Evolutionary conservation across 2,113 vertebrate species (phyloP).

Genomic region (Mustela lutreola): DNA sequence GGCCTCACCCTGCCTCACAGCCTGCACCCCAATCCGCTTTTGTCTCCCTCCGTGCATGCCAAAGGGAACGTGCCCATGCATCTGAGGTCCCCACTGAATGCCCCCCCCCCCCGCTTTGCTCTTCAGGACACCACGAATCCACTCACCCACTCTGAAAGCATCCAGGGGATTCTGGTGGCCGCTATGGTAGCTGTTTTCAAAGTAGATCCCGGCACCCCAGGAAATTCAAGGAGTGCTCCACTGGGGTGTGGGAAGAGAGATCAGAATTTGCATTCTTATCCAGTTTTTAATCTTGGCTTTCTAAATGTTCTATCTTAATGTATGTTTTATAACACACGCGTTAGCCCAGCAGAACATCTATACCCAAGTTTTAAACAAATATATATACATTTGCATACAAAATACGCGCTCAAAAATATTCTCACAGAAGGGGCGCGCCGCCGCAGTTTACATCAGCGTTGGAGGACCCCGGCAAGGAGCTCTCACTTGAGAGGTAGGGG

Average conservation of each 20-base stretch:
- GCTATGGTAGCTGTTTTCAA: neutral
- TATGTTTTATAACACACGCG: neutral
- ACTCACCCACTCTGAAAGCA: neutral
- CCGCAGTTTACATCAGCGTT: neutral
- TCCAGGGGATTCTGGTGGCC: neutral
- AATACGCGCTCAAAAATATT: neutral
- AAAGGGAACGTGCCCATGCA: accelerated
- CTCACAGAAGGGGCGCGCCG: neutral
- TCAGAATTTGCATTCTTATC: neutral
- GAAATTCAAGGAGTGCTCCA: neutral
- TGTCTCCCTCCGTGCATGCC: accelerated
- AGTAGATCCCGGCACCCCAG: neutral
- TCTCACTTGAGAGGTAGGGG: neutral
- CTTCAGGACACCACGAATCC: neutral
- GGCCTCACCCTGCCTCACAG: neutral
- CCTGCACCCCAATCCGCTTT: neutral
- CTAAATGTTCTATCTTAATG: neutral
- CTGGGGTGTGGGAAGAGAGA: neutral
- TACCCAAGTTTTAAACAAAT: neutral
- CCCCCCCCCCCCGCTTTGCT: neutral
- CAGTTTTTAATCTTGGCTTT: neutral
- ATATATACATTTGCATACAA: neutral
- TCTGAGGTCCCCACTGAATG: neutral
- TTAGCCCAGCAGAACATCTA: neutral
- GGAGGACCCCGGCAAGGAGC: neutral